Percentiles rank a stretch among this genome's conserved stretches.
Conservation (phyloP, 1,140 invertebrate species). For the Drosophila tani region DNA sequence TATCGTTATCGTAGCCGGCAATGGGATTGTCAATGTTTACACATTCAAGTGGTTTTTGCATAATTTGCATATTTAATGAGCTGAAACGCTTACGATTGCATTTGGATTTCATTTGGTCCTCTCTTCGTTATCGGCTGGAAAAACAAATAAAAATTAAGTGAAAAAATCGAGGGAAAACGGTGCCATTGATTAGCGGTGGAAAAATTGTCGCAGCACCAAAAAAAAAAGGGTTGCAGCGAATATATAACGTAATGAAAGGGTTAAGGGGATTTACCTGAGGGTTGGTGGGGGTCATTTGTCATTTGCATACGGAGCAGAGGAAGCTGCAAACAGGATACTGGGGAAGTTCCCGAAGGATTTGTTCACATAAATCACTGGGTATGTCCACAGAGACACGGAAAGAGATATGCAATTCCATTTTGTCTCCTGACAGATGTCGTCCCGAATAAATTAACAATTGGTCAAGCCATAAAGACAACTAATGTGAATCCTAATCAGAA, state of each 20-base stretch:
- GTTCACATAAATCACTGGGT: constrained; percentile 61
- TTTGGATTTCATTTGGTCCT: constrained; percentile 30
- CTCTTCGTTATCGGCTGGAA: constrained; percentile 67
- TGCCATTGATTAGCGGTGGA: constrained; percentile 64
- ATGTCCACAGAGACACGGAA: not conserved
- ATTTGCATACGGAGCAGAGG: constrained; percentile 65
- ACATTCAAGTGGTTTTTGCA: constrained; percentile 77
- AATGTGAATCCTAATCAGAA: constrained; percentile 41
- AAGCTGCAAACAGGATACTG: constrained; percentile 55
- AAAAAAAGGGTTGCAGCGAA: constrained; percentile 30
- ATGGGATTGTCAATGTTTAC: constrained; percentile 63
- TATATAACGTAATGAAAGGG: constrained; percentile 40
- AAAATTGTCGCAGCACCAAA: constrained; percentile 40
- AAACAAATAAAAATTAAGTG: constrained; percentile 82
- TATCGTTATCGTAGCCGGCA: constrained; percentile 26
- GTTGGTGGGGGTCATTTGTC: constrained; percentile 55
- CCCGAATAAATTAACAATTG: constrained; percentile 56
- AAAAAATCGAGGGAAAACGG: constrained; percentile 68
- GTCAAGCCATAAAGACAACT: constrained; percentile 48
- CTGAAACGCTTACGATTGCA: constrained; percentile 36
- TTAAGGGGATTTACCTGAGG: constrained; percentile 47
- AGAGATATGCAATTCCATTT: constrained; percentile 50
- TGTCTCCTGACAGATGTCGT: constrained; percentile 47
- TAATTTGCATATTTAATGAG: constrained; percentile 80
- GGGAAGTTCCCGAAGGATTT: constrained; percentile 13